Evolutionary conservation across 2,113 vertebrate species (phyloP), one percentile per base, ranked within the genome.

Genomic region (Tachycineta bicolor): DNA sequence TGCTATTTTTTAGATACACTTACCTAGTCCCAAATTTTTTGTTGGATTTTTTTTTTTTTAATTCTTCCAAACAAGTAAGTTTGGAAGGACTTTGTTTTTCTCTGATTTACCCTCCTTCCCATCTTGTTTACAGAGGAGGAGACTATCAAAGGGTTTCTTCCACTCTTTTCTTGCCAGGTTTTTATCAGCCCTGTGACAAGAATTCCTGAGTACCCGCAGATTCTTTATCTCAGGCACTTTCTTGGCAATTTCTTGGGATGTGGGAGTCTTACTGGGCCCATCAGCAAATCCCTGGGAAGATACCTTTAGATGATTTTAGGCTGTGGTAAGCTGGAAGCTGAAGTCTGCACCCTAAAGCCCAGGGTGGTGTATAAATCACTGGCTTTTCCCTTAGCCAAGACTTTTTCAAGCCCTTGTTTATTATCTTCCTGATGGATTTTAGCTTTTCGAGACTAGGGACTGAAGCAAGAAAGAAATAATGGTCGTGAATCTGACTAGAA

Each of bases 181-280:
- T 71, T 88, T 92, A 83, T 92, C 89, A 86, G 33, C 17, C 34
- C 24, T 6, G 15, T 80, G 88, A 75, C 50, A 76, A 58, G 67
- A 62, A 53, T 24, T 80, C 8, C 39, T 7, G n/a, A 76, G 17
- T 9, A 22, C 21, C 16, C 41, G 0, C 58, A 24, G 53, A 24
- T 75, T 21, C 53, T 62, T 94, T 91, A 82, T 82, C 84, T 97
- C 33, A 12, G 56, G 10, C 34, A 28, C 18, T 17, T 83, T 77
- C 29, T 3, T 1, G 50, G 69, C 47, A 81, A 26, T 16, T 53
- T 26, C 21, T 29, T 46, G 47, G 9, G 9, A 46, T 22, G 28
- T 33, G 9, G 74, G 70, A 58, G 65, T 37, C 37, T 44, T 71
- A 6, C 1, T 12, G 49, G 31, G 31, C 53, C 43, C 26, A 1